Conservation (phyloP, 2,888 invertebrate species). For the Callinectes sapidus region DNA sequence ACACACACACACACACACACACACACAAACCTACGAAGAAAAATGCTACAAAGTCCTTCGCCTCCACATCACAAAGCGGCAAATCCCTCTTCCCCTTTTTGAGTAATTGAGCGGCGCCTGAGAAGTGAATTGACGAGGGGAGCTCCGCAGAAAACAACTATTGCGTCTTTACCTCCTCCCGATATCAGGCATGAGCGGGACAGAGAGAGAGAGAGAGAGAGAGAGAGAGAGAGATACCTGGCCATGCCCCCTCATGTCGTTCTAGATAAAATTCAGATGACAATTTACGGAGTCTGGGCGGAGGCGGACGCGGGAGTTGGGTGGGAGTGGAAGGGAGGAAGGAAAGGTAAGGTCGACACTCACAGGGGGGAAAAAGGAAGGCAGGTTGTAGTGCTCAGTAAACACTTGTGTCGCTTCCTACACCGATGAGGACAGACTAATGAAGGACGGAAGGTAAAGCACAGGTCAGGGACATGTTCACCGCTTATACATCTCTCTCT, state of each 20-base stretch:
- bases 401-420: not conserved
- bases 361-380: not conserved
- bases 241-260: not conserved
- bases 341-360: not conserved
- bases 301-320: not conserved
- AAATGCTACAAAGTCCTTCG: not conserved
- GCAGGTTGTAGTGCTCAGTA: not conserved
- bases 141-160: not conserved
- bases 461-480: not conserved
- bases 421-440: not conserved
- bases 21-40: not conserved
- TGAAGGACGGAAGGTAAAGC: not conserved
- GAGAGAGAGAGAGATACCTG: too few relatives aligned
- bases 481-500: not conserved
- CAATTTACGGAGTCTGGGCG: not conserved
- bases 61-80: not conserved
- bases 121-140: not conserved
- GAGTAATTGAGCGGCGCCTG: not conserved
- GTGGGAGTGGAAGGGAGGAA: not conserved
- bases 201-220: not conserved
- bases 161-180: not conserved
- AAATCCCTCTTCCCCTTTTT: not conserved
- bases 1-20: not conserved
- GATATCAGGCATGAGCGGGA: not conserved
- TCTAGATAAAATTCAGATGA: not conserved